Base-by-base conservation (phyloP, 1,140 invertebrate genomes). In the Spodoptera litura region DNA sequence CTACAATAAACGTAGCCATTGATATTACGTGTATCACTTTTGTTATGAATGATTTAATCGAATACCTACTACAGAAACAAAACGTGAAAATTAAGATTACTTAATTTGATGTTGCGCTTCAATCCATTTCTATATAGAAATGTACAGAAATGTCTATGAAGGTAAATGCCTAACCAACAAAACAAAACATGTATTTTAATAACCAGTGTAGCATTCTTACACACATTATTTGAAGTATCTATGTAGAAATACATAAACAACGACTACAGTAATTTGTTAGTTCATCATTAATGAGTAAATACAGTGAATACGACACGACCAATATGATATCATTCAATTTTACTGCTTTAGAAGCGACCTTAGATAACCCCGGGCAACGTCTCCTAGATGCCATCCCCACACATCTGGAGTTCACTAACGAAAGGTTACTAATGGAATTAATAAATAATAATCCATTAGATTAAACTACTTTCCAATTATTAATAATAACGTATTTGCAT, bases 261-360 rank as follows among this genome's bases (percentile, higher is more conserved):
- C 66, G 44, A 70, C 27, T 51, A 78, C 77, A 64, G 83, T 90
- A 88, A 91, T 91, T 91, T 91, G 89, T 90, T 91, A 85, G 89
- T 87, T 83, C 78, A 85, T 87, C 85, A 91, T 91, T 90, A 92
- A 89, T 89, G 89, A 78, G 89, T 91, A 91, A 90, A 91, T 90
- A 91, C 87, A 90, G 87, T 88, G 86, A 88, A 89, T 87, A 89
- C 84, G 86, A 90, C 87, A 91, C 84, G 88, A 88, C 88, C 88
- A 89, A 91, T 89, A 87, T 78, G 91, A 92, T 94, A 94, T 93
- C 92, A 90, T 93, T 94, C 89, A 94, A 94, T 92, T 91, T 93
- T 92, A 93, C 89, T 94, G 91, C 90, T 92, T 93, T 91, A 90
- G 90, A 93, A 89, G 86, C 88, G 93, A 93, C 93, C 91, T 81